A percentile compares a stretch with the other conserved stretches of the same genome.
phyloP scores from a whole-genome alignment of 2,888 invertebrate genomes.

The Leptinotarsa rubiginosa region DNA sequence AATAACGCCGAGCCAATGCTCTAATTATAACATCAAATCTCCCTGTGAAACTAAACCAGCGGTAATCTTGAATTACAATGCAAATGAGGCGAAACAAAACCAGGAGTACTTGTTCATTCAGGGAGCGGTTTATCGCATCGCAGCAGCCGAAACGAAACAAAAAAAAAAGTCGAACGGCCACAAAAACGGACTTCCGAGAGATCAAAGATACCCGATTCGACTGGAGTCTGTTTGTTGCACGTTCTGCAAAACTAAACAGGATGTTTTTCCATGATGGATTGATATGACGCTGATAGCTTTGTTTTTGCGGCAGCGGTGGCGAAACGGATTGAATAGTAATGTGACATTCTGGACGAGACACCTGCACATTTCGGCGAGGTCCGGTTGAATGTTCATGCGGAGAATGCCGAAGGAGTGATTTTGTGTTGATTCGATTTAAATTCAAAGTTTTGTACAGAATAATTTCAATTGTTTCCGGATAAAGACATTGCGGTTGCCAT shows the following conservation, averaged over 20 bases:
- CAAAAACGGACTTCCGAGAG: slow-evolving; percentile 20
- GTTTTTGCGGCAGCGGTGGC: slow-evolving; percentile 4
- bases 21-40: slow-evolving; percentile 17
- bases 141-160: slow-evolving; percentile 11
- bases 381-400: slow-evolving; percentile 3
- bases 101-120: slow-evolving; percentile 32
- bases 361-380: neutral
- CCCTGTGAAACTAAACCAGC: neutral
- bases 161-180: slow-evolving; percentile 10
- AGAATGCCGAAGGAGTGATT: neutral
- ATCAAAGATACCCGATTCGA: slow-evolving; percentile 16
- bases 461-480: neutral
- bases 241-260: neutral
- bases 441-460: neutral
- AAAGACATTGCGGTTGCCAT: too few species aligned
- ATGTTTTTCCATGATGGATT: slow-evolving; percentile 18
- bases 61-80: slow-evolving; percentile 42
- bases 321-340: slow-evolving; percentile 18
- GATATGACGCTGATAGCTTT: slow-evolving; percentile 16
- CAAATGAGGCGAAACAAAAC: slow-evolving; percentile 41
- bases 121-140: slow-evolving; percentile 15
- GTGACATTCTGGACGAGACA: slow-evolving; percentile 3
- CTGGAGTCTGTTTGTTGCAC: slow-evolving; percentile 15
- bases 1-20: neutral
- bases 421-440: neutral